Base-by-base conservation (phyloP, 1,140 invertebrate species). In the Phymorhynchus buccinoides region DNA sequence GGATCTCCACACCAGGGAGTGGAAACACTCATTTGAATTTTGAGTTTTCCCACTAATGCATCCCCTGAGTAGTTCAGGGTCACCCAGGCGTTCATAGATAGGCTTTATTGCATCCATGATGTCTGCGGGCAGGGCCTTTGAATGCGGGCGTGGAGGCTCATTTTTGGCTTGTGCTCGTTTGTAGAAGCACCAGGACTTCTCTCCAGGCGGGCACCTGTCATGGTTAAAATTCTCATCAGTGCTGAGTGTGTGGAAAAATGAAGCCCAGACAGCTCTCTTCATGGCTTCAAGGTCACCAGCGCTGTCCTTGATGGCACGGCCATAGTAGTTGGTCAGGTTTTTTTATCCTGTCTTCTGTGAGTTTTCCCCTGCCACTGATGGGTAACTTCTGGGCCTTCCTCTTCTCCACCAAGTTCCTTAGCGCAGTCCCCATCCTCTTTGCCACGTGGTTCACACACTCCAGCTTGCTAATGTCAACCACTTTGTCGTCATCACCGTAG, bases 371-470 rank as follows among this genome's bases (percentile, higher is more conserved):
- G 39, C 66, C 84, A 62, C 73, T 78, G 41, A 56, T 82, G 16
- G 80, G 80, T 12, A 32, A 22, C 41, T 78, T 71, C 22, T 62
- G n/a, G 42, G 48, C 56, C 16, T 80, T 62, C 35, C 37, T 79
- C 39, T 52, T 85, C 37, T 80, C 42, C n/a, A 80, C 71, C 0
- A 80, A 16, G 42, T 32, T 85, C 37, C 44, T 30, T 3, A 85
- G 42, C 3, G 73, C 85, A 44, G 80, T 86, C n/a, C 48, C 52
- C 85, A 86, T 83, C 30, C 80, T 44, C 39, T 86, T 86, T 27
- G 35, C 18, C 27, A 86, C 44, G 52, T 83, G 85, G 48, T 83
- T 86, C 6, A 83, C 48, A 77, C 85, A 86, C 9, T 86, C 85
- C 6, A 83, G 14, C 35, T 86, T 86, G 2, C 42, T 83, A 3